Evolutionary conservation across 2,113 vertebrate genomes (phyloP).

Genomic region (Pogona vitticeps): DNA sequence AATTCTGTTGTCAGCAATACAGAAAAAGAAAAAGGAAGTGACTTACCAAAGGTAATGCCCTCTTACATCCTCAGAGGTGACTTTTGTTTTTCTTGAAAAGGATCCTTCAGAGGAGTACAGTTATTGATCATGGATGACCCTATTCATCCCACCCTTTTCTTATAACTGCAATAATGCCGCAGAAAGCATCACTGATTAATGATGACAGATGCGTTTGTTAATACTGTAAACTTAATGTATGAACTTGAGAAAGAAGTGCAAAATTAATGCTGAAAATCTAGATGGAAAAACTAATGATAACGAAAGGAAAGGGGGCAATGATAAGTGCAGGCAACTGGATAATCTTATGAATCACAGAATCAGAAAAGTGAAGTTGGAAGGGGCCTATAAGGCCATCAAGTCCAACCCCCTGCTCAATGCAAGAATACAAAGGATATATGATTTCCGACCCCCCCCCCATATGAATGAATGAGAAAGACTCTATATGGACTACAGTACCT

Average conservation of each 20-base stretch:
- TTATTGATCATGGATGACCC: background rate
- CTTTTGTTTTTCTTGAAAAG: background rate
- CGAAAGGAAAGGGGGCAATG: background rate
- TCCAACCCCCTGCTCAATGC: too few relatives aligned
- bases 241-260: background rate
- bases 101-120: fast-evolving
- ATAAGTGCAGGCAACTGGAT: too few relatives aligned
- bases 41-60: background rate
- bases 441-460: too few relatives aligned
- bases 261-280: too few relatives aligned
- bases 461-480: too few relatives aligned
- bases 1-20: background rate
- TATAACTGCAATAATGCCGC: too few relatives aligned
- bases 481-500: too few relatives aligned
- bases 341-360: too few relatives aligned
- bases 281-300: background rate
- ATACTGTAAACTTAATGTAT: fast-evolving
- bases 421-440: too few relatives aligned
- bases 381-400: too few relatives aligned
- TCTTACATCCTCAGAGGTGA: fast-evolving
- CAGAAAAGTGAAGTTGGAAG: too few relatives aligned
- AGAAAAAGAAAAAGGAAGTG: background rate
- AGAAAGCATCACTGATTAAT: background rate
- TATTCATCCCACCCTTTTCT: too few relatives aligned
- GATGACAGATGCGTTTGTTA: background rate